These are phyloP conservation scores for Dasysyrphus albostriatus DNA, from an alignment of 2,888 invertebrate species.

Conservation along the genomic window DNA sequence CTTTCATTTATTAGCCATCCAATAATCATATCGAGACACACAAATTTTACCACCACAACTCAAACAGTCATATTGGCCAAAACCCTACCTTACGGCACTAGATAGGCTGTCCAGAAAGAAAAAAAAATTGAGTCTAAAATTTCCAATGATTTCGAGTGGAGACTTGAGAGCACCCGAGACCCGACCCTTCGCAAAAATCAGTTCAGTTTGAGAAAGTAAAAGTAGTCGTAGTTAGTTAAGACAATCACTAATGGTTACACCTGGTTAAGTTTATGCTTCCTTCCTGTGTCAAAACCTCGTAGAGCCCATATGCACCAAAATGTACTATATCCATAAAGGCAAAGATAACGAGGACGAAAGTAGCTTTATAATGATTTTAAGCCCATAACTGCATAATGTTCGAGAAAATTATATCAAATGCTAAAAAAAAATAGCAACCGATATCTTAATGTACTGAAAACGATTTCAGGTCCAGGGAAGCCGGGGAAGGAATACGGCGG, in stretches of 20 bases:
- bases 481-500: not conserved
- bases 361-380: constrained; percentile 26
- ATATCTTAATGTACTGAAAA: constrained; percentile 4
- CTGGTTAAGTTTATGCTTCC: constrained; percentile 53
- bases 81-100: constrained; percentile 20
- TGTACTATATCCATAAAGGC: not conserved
- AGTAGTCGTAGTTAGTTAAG: constrained; percentile 29
- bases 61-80: constrained; percentile 23
- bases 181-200: constrained; percentile 55
- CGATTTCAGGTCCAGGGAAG: not conserved
- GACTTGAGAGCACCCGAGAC: constrained; percentile 24
- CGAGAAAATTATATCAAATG: constrained; percentile 45
- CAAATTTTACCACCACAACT: not conserved
- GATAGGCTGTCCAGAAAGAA: not conserved
- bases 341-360: constrained; percentile 18
- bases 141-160: not conserved
- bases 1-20: constrained; percentile 56
- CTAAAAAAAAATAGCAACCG: constrained; percentile 4
- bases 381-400: constrained; percentile 46
- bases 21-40: constrained; percentile 26
- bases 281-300: constrained; percentile 59
- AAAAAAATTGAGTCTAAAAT: not conserved
- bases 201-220: constrained; percentile 52
- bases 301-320: constrained; percentile 35
- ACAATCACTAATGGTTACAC: constrained; percentile 55